A percentile compares a stretch with the other conserved stretches of the same genome.
These are phyloP conservation scores for Drosophila seclusa DNA, from an alignment of 2,888 invertebrate species.

Conservation along the genomic window DNA sequence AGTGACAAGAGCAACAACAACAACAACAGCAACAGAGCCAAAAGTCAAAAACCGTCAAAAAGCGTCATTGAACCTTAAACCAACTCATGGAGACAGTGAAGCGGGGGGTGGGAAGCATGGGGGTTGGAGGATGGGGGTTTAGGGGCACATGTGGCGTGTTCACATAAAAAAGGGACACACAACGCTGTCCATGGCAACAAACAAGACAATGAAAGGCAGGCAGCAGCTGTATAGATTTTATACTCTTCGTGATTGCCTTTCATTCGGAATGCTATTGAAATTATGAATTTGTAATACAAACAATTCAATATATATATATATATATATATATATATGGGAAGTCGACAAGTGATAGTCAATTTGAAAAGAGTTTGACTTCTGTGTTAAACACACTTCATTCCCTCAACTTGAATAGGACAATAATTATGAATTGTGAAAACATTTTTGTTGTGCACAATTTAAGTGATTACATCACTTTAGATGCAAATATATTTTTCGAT, in stretches of 20 bases:
- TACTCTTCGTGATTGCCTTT: background rate
- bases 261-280: background rate
- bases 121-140: background rate
- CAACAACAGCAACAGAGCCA: conserved; percentile 36
- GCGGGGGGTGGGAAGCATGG: background rate
- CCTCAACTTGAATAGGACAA: background rate
- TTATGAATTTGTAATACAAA: conserved; percentile 4
- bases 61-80: conserved; percentile 63
- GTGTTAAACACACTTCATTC: background rate
- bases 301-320: background rate
- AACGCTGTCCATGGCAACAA: conserved; percentile 24
- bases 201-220: background rate
- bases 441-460: background rate
- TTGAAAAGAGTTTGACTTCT: background rate
- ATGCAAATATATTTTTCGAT: background rate
- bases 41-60: conserved; percentile 75
- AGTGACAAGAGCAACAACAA: conserved; percentile 40
- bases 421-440: background rate
- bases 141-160: conserved; percentile 20
- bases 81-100: conserved; percentile 9
- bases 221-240: conserved; percentile 13
- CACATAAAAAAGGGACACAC: conserved; percentile 24
- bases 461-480: background rate
- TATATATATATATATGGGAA: background rate
- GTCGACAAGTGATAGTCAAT: background rate